Base-by-base conservation (phyloP, 2,888 invertebrate species). In the Cacoxenus indagator region DNA sequence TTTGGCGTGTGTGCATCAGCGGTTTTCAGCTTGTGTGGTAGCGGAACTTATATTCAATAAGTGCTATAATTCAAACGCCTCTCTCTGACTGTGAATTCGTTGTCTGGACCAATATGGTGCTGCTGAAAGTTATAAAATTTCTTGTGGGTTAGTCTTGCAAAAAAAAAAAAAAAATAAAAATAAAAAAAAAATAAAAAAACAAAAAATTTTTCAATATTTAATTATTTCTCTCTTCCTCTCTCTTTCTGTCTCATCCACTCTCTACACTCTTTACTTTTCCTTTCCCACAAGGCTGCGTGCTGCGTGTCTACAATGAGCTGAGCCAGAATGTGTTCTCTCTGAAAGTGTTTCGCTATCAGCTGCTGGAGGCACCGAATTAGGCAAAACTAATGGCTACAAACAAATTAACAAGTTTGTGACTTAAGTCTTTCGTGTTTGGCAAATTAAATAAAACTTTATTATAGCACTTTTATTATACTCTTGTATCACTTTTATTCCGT, bases 101-200 rank as follows among this genome's bases (percentile, higher is more conserved):
- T n/a, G n/a, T n/a, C n/a, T n/a, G n/a, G n/a, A n/a, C n/a, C n/a
- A n/a, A n/a, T n/a, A 85, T 85, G 85, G 85, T 86, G 76, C 76
- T 85, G 67, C 74, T 85, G 69, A 78, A 76, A 78, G 83, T 85
- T 71, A 78, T 85, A 67, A 86, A 85, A 75, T 85, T 86, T 78
- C 78, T 85, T 69, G 78, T 84, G 70, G 85, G 85, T 85, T 79
- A 78, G 86, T 86, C 74, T 64, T 17, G 8, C 3, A 9, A 22
- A 8, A 14, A 9, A 9, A 17, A 9, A 22, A 8, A 14, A 9
- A 9, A 8, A 4, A 9, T 48, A 17, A 9, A 14, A 48, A n/a
- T 4, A 48, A 48, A 51, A 51, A 5, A 17, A 19, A 22, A 51
- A 51, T 51, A 17, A 19, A 51, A 45, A 62, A 22, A 26, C 26